Evolutionary conservation across 2,888 invertebrate genomes (phyloP).

Genomic region (Cheilosia vulpina): DNA sequence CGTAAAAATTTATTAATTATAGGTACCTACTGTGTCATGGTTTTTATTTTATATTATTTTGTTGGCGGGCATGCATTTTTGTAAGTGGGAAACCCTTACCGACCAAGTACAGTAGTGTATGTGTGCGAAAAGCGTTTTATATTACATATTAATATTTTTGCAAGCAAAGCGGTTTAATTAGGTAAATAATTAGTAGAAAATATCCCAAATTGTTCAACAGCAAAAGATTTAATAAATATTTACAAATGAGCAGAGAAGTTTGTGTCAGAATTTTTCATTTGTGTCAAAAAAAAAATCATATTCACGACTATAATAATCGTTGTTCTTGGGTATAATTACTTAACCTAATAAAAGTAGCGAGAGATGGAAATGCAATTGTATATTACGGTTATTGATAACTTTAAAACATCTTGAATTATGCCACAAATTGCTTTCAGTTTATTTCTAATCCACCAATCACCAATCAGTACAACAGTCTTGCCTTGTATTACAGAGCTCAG

Average conservation of each 20-base stretch:
- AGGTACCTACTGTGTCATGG: not conserved
- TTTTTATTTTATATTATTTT: conserved; percentile 4
- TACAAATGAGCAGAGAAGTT: conserved; percentile 1
- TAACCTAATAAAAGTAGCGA: too few relatives aligned
- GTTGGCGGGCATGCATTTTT: not conserved
- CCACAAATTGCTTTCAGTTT: too few relatives aligned
- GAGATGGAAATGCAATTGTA: too few relatives aligned
- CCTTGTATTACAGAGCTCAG: too few relatives aligned
- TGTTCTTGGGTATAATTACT: too few relatives aligned
- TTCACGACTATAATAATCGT: too few relatives aligned
- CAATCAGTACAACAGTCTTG: too few relatives aligned
- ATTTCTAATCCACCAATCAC: too few relatives aligned
- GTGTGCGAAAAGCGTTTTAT: conserved; percentile 69
- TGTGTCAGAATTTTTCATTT: too few relatives aligned
- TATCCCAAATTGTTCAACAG: conserved; percentile 10
- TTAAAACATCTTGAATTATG: too few relatives aligned
- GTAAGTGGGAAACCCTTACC: conserved; percentile 9
- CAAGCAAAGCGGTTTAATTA: conserved; percentile 37
- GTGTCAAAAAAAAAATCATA: too few relatives aligned
- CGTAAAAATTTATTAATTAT: not conserved
- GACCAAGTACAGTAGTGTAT: conserved; percentile 37
- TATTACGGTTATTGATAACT: too few relatives aligned
- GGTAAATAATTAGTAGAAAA: conserved; percentile 11
- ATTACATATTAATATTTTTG: conserved; percentile 19
- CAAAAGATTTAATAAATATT: conserved; percentile 16